Conservation (phyloP, 2,888 invertebrate genomes). For the Dioctria linearis region DNA sequence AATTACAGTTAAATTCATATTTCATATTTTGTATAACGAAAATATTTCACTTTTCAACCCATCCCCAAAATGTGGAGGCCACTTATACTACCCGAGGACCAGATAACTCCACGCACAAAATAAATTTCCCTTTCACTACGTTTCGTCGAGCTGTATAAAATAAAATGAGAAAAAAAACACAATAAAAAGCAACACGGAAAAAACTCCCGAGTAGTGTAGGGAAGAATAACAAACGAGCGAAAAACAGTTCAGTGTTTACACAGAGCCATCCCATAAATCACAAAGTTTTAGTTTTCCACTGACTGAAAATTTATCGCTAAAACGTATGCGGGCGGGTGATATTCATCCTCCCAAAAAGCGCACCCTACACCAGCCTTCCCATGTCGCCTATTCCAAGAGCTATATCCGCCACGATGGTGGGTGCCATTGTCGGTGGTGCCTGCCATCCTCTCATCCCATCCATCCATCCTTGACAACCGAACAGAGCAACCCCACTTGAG, state of each 20-base stretch:
- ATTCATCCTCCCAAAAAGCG: neutral
- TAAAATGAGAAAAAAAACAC: neutral
- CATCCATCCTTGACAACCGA: too few relatives aligned
- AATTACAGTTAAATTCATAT: constrained; percentile 33
- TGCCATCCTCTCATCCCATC: too few relatives aligned
- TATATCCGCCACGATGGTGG: neutral
- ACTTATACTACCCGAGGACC: neutral
- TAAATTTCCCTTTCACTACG: constrained; percentile 51
- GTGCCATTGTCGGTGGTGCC: neutral
- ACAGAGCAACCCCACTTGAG: constrained; percentile 11
- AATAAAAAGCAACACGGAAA: constrained; percentile 10
- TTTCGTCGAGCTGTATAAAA: neutral
- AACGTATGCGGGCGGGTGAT: constrained; percentile 23
- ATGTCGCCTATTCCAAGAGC: neutral
- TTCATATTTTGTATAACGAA: constrained; percentile 36
- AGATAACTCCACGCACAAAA: constrained; percentile 47
- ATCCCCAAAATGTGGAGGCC: neutral
- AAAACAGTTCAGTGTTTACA: constrained; percentile 56
- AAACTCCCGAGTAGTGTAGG: constrained; percentile 8
- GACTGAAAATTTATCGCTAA: constrained; percentile 56
- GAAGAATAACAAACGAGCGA: constrained; percentile 52
- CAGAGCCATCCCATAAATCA: constrained; percentile 58
- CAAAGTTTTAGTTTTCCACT: constrained; percentile 57
- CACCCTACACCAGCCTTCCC: neutral
- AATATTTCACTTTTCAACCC: constrained; percentile 17